phyloP scores from a whole-genome alignment of 2,797 vertebrate species.

The Salmo trutta region DNA sequence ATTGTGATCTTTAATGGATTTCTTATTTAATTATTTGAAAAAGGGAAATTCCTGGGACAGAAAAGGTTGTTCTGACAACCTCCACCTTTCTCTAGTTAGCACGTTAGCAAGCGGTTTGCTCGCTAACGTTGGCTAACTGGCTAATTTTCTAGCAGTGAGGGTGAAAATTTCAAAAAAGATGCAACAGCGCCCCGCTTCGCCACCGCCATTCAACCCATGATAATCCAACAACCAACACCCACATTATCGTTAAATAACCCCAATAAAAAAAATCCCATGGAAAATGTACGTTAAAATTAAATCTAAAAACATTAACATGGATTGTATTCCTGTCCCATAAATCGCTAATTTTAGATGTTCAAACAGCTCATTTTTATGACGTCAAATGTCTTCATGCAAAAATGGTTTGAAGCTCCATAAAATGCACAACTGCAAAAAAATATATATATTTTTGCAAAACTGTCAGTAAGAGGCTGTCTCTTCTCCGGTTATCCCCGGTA shows the following conservation, averaged over 20 bases:
- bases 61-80: slow-evolving; percentile 38
- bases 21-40: slow-evolving; percentile 5
- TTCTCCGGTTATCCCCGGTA: slow-evolving; percentile 73
- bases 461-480: slow-evolving; percentile 56
- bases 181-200: slow-evolving; percentile 93
- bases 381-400: slow-evolving; percentile 79
- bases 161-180: slow-evolving; percentile 79
- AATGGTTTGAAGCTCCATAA: slow-evolving; percentile 66
- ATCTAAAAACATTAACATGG: slow-evolving; percentile 50
- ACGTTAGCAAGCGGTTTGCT: slow-evolving; percentile 58
- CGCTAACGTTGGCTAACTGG: slow-evolving; percentile 59
- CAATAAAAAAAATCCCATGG: slow-evolving; percentile 67
- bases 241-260: slow-evolving; percentile 79
- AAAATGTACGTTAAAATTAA: slow-evolving; percentile 45
- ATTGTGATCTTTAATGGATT: slow-evolving; percentile 63
- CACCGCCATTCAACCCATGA: slow-evolving; percentile 86
- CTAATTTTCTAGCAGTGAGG: slow-evolving; percentile 31
- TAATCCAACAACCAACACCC: slow-evolving; percentile 84
- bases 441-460: slow-evolving; percentile 50
- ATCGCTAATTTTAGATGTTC: slow-evolving; percentile 67
- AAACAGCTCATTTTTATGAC: slow-evolving; percentile 78
- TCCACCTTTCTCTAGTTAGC: slow-evolving; percentile 63
- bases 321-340: slow-evolving; percentile 50
- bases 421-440: slow-evolving; percentile 71
- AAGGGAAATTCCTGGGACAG: slow-evolving; percentile 27